Percentiles rank a stretch among this genome's conserved stretches.
phyloP scores from a whole-genome alignment of 2,888 invertebrate species.

The Cyrtodaria siliqua region DNA sequence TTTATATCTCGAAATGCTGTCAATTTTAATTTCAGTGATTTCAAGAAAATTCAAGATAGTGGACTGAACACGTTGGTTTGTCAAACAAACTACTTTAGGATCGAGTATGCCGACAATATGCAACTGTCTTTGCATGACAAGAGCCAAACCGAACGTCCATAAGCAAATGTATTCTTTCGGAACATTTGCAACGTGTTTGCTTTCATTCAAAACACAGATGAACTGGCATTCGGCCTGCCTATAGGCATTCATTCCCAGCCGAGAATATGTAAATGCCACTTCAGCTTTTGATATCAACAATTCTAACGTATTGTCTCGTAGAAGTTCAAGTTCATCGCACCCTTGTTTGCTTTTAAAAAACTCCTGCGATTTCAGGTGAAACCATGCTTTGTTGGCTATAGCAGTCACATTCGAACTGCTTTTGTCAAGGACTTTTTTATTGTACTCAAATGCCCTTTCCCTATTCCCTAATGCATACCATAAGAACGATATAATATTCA shows the following conservation, averaged over 20 bases:
- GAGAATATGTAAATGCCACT: constrained; percentile 24
- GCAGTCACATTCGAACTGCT: constrained; percentile 14
- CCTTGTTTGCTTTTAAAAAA: neutral
- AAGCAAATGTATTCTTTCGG: constrained; percentile 3
- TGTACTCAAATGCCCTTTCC: constrained; percentile 14
- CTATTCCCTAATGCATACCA: constrained; percentile 14
- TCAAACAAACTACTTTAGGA: no score
- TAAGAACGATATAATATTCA: neutral
- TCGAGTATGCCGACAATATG: constrained; percentile 20
- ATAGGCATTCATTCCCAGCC: constrained; percentile 26
- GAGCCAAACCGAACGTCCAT: constrained; percentile 40
- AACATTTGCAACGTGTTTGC: neutral
- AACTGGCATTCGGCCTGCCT: constrained; percentile 9
- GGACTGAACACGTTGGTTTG: no score
- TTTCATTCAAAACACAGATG: constrained; percentile 10
- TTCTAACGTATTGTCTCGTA: neutral
- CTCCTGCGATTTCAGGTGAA: constrained; percentile 9
- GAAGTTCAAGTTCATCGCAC: constrained; percentile 1
- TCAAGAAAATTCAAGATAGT: no score
- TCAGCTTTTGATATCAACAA: constrained; percentile 34
- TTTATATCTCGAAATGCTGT: no score
- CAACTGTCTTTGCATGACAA: constrained; percentile 18
- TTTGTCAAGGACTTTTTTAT: neutral
- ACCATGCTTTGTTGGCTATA: constrained; percentile 25
- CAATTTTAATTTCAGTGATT: no score